Evolutionary conservation across 2,888 invertebrate genomes (phyloP).

Genomic region (Xylophagus ater): DNA sequence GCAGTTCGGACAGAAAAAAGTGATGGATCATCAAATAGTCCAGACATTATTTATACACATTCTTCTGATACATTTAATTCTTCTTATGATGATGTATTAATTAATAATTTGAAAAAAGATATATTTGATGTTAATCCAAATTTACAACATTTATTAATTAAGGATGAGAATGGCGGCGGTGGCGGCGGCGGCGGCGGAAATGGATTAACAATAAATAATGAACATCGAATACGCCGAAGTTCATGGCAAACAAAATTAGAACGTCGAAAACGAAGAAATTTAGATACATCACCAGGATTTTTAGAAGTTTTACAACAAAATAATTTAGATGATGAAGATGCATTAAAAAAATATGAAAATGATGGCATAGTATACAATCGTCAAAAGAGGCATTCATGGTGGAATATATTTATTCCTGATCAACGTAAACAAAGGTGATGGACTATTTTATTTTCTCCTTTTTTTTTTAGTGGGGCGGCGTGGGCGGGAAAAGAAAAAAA

Average conservation of each 20-base stretch:
- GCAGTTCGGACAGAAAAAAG: conserved; percentile 37
- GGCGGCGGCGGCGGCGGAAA: too few species aligned
- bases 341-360: not conserved
- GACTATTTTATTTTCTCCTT: conserved; percentile 12
- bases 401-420: conserved; percentile 78
- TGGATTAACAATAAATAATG: conserved; percentile 22
- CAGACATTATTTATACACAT: conserved; percentile 22
- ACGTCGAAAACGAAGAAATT: conserved; percentile 36
- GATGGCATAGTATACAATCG: conserved; percentile 19
- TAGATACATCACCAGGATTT: conserved; percentile 22
- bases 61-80: not conserved
- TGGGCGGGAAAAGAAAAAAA: too few species aligned
- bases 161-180: not conserved
- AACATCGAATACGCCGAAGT: conserved; percentile 35
- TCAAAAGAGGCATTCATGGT: conserved; percentile 74
- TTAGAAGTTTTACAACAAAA: conserved; percentile 3
- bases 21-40: conserved; percentile 30
- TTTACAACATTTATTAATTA: conserved; percentile 19
- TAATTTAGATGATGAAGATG: conserved; percentile 2
- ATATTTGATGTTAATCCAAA: too few species aligned
- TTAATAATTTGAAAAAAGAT: too few species aligned
- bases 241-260: conserved; percentile 38
- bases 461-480: too few species aligned
- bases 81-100: conserved; percentile 27
- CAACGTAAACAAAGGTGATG: conserved; percentile 55